Conservation (phyloP, 2,797 vertebrate species). For the Scyliorhinus canicula region DNA sequence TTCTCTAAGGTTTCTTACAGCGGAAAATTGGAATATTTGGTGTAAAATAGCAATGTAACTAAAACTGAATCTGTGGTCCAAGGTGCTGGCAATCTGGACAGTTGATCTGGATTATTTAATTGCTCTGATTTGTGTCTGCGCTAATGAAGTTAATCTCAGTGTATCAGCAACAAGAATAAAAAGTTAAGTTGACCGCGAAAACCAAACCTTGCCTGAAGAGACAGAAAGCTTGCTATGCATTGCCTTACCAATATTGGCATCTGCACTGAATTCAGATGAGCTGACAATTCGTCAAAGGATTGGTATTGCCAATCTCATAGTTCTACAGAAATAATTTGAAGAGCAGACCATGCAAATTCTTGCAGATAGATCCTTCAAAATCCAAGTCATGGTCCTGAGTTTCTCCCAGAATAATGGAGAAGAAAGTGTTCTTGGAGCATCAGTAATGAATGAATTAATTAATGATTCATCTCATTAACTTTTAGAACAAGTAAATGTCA, state of each 20-base stretch:
- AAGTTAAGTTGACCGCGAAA: not conserved
- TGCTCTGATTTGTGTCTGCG: not conserved
- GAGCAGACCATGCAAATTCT: not conserved
- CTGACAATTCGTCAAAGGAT: not conserved
- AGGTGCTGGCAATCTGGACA: not conserved
- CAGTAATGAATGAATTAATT: not conserved
- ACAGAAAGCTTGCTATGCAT: not conserved
- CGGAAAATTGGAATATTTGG: not conserved
- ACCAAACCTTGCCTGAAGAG: not conserved
- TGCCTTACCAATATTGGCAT: not conserved
- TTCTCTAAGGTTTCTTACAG: not conserved
- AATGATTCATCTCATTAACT: constrained; percentile 5
- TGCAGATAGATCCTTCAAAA: not conserved
- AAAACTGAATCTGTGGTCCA: not conserved
- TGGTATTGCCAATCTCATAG: not conserved
- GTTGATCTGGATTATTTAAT: not conserved
- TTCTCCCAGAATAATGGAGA: not conserved
- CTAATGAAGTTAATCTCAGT: not conserved
- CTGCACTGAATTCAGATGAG: not conserved
- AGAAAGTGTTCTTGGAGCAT: not conserved
- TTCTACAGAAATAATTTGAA: not conserved
- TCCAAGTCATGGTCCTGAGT: not conserved
- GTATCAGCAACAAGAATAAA: not conserved
- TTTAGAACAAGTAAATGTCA: not conserved
- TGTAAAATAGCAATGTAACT: not conserved